Base-by-base conservation (phyloP, 2,888 invertebrate genomes). In the Oxycera nigricornis region DNA sequence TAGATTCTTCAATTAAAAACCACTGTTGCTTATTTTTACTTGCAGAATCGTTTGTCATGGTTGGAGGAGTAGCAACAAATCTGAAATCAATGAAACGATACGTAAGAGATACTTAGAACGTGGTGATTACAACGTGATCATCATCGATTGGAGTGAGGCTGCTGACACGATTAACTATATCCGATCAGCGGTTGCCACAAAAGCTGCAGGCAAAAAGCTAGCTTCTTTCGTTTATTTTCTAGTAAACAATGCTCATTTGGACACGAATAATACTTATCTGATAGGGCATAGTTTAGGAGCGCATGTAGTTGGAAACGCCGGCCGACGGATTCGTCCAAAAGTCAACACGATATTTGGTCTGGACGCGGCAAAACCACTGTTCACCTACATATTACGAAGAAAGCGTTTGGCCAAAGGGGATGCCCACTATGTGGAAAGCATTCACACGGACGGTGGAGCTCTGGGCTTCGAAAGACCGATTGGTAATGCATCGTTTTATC, bases 251-350 rank as follows among this genome's bases (percentile, higher is more conserved):
- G 81, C 87, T 84, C 50, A 87, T 85, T 11, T 86, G 83, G 31
- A 83, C 82, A 50, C 86, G 85, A n/a, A 87, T 83, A 9, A 82
- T 82, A 78, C 89, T 82, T 82, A 87, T 86, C 46, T 84, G 1
- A 88, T 89, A 31, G 90, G 88, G 0, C 88, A 89, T 78, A 89
- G 89, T 77, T 83, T 90, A 72, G 89, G 89, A 2, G 88, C 88
- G 6, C 88, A 89, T 80, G 88, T 88, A 3, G 86, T 87, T 62
- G 88, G 89, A 1, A 87, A 87, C 76, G 86, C 89, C 41, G 89
- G 88, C 1, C 89, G 89, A 76, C 86, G 86, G 78, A 86, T 87
- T 1, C 85, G 84, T 74, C 80, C 85, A 79, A 90, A 89, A 59
- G 85, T 87, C 28, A 86, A 88, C 76, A 86, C 87, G 1, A 88